Conservation (phyloP, 1,140 invertebrate genomes). For the Propsilocerus akamusi region DNA sequence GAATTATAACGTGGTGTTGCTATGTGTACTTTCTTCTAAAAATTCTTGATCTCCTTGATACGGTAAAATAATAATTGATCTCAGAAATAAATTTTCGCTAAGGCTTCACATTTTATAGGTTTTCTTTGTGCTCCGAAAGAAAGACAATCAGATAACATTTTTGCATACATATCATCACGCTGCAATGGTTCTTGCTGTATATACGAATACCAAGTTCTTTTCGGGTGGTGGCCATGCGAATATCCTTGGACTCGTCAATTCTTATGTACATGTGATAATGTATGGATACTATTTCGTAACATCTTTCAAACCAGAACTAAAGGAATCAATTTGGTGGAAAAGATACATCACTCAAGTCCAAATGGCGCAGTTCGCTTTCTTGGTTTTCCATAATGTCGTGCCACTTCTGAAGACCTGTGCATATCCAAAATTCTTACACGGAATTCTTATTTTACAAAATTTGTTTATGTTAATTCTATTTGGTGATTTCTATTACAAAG, state of each 20-base stretch:
- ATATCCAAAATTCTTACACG: slow-evolving; percentile 39
- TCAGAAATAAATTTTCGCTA: not conserved
- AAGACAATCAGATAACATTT: slow-evolving; percentile 60
- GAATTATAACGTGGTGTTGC: slow-evolving; percentile 39
- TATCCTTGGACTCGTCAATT: slow-evolving; percentile 51
- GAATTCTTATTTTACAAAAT: slow-evolving; percentile 37
- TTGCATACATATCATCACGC: slow-evolving; percentile 71
- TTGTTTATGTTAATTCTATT: slow-evolving; percentile 60
- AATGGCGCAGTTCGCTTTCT: slow-evolving; percentile 51
- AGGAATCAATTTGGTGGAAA: slow-evolving; percentile 65
- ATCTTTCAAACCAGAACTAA: slow-evolving; percentile 38
- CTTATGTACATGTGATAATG: slow-evolving; percentile 61
- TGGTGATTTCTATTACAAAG: slow-evolving; percentile 59
- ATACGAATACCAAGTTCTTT: slow-evolving; percentile 29
- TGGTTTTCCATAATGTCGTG: slow-evolving; percentile 46
- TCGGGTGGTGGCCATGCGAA: slow-evolving; percentile 55
- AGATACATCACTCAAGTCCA: slow-evolving; percentile 61
- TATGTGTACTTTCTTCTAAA: slow-evolving; percentile 34
- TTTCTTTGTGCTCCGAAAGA: slow-evolving; percentile 67
- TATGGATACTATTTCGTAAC: slow-evolving; percentile 56
- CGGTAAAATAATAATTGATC: slow-evolving; percentile 23
- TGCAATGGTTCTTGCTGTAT: slow-evolving; percentile 39
- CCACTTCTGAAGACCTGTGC: slow-evolving; percentile 44
- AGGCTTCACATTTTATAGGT: slow-evolving; percentile 22
- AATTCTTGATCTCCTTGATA: slow-evolving; percentile 35